Conservation (phyloP, 37 sponge, comb jelly and placozoan genomes). For the Chondrosia reniformis region DNA sequence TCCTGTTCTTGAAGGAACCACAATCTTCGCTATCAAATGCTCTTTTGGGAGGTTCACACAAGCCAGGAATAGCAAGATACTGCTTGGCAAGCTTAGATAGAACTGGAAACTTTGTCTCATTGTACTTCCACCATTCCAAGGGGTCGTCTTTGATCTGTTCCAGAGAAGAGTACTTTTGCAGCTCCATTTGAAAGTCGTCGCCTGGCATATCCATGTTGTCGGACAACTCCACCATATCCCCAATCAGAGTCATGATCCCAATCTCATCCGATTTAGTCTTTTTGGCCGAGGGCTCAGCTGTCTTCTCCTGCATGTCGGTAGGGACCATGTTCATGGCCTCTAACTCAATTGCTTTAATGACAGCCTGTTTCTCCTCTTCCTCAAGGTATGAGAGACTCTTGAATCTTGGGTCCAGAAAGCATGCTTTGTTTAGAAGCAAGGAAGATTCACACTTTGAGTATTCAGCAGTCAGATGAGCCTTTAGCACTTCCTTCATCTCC, state of each 20-base stretch:
- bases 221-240: too few species aligned
- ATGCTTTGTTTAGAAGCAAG: conserved; percentile 20
- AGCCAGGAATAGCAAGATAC: conserved; percentile 18
- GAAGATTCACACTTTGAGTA: conserved; percentile 17
- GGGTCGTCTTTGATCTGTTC: not conserved
- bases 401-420: conserved; percentile 37
- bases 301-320: too few species aligned
- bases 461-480: conserved; percentile 1
- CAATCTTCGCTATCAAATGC: conserved; percentile 14
- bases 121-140: not conserved
- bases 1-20: not conserved
- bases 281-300: too few species aligned
- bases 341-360: too few species aligned
- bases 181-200: too few species aligned
- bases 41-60: conserved; percentile 16
- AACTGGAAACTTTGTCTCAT: not conserved
- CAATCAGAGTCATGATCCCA: too few species aligned
- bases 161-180: not conserved
- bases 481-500: conserved; percentile 8
- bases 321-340: too few species aligned
- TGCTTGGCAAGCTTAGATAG: not conserved
- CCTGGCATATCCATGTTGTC: too few species aligned
- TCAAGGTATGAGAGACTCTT: too few species aligned
- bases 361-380: too few species aligned
- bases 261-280: too few species aligned